Evolutionary conservation across 2,888 invertebrate species (phyloP), one percentile per base, ranked within the genome.

Genomic region (Drosophila gaucha): DNA sequence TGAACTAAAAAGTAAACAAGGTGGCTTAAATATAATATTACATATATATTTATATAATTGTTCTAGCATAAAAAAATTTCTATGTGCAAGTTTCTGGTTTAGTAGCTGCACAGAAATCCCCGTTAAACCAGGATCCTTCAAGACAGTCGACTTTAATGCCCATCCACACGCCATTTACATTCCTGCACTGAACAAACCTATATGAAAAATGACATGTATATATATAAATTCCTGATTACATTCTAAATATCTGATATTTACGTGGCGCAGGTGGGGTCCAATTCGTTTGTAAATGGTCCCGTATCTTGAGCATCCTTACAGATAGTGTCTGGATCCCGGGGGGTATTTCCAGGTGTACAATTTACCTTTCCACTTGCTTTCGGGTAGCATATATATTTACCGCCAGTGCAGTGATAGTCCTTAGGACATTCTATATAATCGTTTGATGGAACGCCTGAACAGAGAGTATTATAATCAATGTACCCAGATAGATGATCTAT

Each of bases 351-450:
- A 14, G 16, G 36, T 10, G 1, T 8, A 39, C 71, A 71, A n/a
- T 20, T 52, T 4, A 26, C 12, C 8, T 9, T 12, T 16, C 33
- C 36, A 1, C 3, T 33, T n/a, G 8, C 5, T 14, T 49, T 41
- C 6, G 56, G 56, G 51, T 68, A 68, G 33, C 76, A 76, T 14
- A 75, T 66, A 50, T 43, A 64, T 18, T 31, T 24, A 0, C 28
- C 63, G 9, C 49, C 33, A 14, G 72, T 76, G 58, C 76, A 76
- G n/a, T 57, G 51, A 12, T 33, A 55, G 10, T 56, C 51, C 3
- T 38, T 35, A n/a, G 75, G 75, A 14, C 75, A 76, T 1, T 33
- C 35, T 24, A 75, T 75, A 16, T 41, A 44, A 43, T 66, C 60
- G 14, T 30, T 6, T 14, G 65, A 52, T 6, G 75, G 44, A 16